A percentile compares a stretch with the other conserved stretches of the same genome.
Evolutionary conservation across 1,140 invertebrate species (phyloP).

Genomic region (Pseudomyrmex sp.): DNA sequence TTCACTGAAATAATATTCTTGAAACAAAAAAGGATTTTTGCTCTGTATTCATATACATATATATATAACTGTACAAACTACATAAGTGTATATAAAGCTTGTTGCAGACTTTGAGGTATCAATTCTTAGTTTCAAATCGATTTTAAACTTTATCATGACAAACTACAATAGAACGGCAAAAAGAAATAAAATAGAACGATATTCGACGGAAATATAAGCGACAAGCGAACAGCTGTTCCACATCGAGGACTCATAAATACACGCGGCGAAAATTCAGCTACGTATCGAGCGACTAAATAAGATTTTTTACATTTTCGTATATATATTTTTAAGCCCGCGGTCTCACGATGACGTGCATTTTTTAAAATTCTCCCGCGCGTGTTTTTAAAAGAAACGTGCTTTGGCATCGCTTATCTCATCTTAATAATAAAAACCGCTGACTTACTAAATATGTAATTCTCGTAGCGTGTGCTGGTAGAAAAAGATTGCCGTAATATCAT

Average conservation of each 20-base stretch:
- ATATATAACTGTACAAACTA: too few relatives aligned
- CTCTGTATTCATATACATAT: not conserved
- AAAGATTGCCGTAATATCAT: constrained; percentile 33
- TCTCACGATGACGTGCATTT: constrained; percentile 2
- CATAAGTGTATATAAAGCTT: too few relatives aligned
- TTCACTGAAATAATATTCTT: not conserved
- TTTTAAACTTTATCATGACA: not conserved
- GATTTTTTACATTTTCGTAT: constrained; percentile 17
- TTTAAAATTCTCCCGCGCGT: not conserved
- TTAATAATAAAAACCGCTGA: constrained; percentile 10
- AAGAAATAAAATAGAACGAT: not conserved
- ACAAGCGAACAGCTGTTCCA: constrained; percentile 21
- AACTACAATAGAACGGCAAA: not conserved
- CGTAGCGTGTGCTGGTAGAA: not conserved
- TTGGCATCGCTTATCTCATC: constrained; percentile 18
- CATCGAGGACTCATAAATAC: not conserved
- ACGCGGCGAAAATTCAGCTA: not conserved
- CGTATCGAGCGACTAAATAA: constrained; percentile 4
- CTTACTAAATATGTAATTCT: constrained; percentile 61
- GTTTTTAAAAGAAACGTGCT: constrained; percentile 16
- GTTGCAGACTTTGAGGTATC: not conserved
- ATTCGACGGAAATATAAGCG: not conserved
- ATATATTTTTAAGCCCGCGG: not conserved
- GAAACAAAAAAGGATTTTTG: not conserved
- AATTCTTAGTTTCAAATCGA: constrained; percentile 3